Conservation (phyloP, 2,113 vertebrate genomes). For the Egretta garzetta region DNA sequence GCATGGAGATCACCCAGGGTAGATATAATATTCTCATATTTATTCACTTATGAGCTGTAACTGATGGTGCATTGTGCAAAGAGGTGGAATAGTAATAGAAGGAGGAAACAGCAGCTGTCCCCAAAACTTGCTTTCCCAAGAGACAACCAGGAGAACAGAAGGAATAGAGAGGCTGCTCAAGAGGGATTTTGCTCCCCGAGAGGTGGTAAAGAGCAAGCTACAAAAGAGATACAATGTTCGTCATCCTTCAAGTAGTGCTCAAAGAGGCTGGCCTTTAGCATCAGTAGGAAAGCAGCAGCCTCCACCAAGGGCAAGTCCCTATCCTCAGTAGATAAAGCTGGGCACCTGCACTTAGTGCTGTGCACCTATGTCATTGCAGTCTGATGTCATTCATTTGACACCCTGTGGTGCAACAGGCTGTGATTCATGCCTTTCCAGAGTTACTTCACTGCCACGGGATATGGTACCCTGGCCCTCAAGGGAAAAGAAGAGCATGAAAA, state of each 20-base stretch:
- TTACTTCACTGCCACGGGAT: not conserved
- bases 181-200: not conserved
- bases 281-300: not conserved
- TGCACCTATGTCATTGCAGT: not conserved
- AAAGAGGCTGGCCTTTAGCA: not conserved
- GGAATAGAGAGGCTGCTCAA: not conserved
- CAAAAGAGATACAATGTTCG: not conserved
- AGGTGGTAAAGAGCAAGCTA: not conserved
- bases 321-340: not conserved
- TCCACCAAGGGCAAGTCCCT: accelerated
- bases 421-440: not conserved
- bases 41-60: not conserved
- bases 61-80: not conserved
- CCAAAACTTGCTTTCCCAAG: not conserved
- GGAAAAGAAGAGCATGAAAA: not conserved
- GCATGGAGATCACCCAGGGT: not conserved
- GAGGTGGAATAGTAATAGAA: not conserved
- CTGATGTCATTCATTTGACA: not conserved
- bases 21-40: not conserved
- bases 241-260: not conserved
- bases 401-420: not conserved
- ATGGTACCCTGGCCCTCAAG: not conserved
- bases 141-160: not conserved
- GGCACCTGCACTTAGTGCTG: not conserved
- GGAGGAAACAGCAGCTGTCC: not conserved